Evolutionary conservation across 2,113 vertebrate species (phyloP).

Genomic region (Plecturocebus donacophilus): DNA sequence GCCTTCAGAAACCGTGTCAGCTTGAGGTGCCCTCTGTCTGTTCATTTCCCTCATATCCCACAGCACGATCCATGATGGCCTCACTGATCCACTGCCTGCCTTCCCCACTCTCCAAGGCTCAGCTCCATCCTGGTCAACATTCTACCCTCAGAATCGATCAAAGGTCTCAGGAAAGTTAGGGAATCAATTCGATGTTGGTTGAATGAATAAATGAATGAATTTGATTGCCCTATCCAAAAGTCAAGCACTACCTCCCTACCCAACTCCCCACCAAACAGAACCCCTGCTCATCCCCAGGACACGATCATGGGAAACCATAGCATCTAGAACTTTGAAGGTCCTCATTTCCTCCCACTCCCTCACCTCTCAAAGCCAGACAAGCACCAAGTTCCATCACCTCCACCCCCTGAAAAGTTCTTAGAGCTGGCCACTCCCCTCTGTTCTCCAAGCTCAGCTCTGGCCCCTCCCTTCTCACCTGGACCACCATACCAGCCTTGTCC

Average conservation of each 20-base stretch:
- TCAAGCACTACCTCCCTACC: not conserved
- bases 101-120: not conserved
- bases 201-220: not conserved
- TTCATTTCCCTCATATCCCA: rapidly evolving
- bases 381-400: not conserved
- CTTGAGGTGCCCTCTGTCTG: no score
- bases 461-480: not conserved
- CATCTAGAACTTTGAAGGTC: not conserved
- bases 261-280: not conserved
- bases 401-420: not conserved
- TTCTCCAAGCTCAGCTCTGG: not conserved
- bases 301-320: no score
- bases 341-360: not conserved
- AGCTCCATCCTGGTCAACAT: not conserved
- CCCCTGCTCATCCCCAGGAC: not conserved
- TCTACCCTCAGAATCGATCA: not conserved
- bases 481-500: not conserved
- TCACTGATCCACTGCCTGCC: rapidly evolving
- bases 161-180: not conserved
- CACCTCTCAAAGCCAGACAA: not conserved
- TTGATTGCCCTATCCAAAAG: not conserved
- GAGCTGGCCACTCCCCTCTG: not conserved
- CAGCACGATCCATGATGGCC: rapidly evolving
- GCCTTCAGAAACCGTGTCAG: rapidly evolving
- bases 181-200: not conserved